These are phyloP conservation scores for Drosophila jambulina DNA, from an alignment of 1,140 invertebrate genomes.

Conservation along the genomic window DNA sequence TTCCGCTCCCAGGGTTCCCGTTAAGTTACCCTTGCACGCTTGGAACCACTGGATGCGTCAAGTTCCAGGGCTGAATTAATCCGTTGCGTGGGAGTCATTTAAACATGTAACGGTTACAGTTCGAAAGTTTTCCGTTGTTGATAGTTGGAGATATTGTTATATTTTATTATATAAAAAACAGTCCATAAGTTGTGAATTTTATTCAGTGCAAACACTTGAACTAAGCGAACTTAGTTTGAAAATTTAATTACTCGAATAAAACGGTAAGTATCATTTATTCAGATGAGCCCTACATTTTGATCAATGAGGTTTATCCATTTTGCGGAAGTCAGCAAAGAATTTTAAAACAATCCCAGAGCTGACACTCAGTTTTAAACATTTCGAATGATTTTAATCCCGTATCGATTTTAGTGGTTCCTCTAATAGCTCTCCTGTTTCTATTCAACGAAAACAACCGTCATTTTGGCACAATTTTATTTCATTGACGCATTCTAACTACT, in stretches of 20 bases:
- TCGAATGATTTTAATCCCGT: background rate
- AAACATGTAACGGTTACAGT: constrained; percentile 2
- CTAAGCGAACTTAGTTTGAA: background rate
- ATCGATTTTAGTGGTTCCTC: too few relatives aligned
- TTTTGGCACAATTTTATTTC: background rate
- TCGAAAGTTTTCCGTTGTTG: background rate
- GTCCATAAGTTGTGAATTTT: background rate
- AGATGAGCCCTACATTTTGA: too few relatives aligned
- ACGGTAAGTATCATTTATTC: background rate
- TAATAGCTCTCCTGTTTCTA: background rate
- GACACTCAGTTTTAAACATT: too few relatives aligned
- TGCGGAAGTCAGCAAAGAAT: too few relatives aligned
- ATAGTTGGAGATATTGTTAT: background rate
- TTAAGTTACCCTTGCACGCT: constrained; percentile 1
- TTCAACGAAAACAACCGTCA: background rate
- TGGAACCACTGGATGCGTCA: constrained; percentile 1
- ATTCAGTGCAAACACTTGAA: background rate
- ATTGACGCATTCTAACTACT: constrained; percentile 2
- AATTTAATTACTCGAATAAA: background rate
- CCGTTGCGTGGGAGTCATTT: background rate
- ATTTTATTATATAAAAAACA: background rate
- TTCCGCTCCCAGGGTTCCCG: constrained; percentile 17
- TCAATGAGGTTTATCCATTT: background rate
- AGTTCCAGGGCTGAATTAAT: constrained; percentile 8
- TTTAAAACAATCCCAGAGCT: too few relatives aligned